Base-by-base conservation (phyloP, 2,797 vertebrate genomes). In the Neosilurus mollespiculum region DNA sequence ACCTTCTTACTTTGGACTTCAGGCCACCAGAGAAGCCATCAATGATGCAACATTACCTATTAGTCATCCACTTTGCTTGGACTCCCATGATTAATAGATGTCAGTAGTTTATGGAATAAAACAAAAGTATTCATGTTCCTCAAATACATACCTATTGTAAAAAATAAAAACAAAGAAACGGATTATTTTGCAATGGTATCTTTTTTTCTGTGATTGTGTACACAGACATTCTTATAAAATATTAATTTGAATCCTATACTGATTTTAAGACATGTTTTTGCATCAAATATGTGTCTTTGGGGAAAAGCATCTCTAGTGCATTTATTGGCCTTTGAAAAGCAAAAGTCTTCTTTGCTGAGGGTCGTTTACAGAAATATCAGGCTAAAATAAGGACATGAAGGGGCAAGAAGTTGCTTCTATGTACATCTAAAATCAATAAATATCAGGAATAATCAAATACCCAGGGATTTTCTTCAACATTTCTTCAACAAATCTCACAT, bases 351-450 rank as follows among this genome's bases (percentile, higher is more conserved):
- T 87, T 83, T 75, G 61, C 78, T 83, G 65, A 82, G 76, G 79
- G 80, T 81, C 87, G 80, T 86, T 86, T 85, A 86, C 62, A 76
- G 43, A 85, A 81, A 61, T 54, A 76, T 11, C 62, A 69, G 62
- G 51, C 43, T 76, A 80, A 79, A 81, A 87, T 65, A 24, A 58
- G 10, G 0, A 26, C 67, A 65, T 26, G 43, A 62, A 15, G 70
- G 14, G 65, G 73, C 30, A 65, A 24, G 16, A 37, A 53, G 11
- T 81, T 53, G 18, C 64, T 76, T 71, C 37, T 65, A 81, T 9
- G 11, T 81, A 56, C 24, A 62, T 77, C 58, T 64, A 37, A 77
- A 73, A 81, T 58, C 43, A 62, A 22, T 77, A 81, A 84, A 80
- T 84, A 84, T 84, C 70, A 67, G 15, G 14, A 84, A 84, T 66